phyloP scores from a whole-genome alignment of 2,113 vertebrate species.

The Albula glossodonta region DNA sequence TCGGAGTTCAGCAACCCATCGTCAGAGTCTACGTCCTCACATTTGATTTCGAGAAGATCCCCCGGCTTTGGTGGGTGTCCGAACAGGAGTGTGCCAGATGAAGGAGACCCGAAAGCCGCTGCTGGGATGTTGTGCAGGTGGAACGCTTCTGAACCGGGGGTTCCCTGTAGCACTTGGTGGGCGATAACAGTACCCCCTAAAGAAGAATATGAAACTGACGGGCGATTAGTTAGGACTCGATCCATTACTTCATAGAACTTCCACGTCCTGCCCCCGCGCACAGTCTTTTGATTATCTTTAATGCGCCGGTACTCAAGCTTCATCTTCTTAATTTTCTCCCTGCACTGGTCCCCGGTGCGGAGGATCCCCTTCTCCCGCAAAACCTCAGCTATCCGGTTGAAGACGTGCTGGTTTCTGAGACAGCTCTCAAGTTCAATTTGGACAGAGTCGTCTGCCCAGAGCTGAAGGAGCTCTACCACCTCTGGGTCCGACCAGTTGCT shows the following conservation, averaged over 20 bases:
- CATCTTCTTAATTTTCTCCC: slow-evolving; percentile 93
- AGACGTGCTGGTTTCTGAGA: slow-evolving; percentile 83
- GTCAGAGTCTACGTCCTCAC: slow-evolving; percentile 78
- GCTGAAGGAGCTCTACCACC: slow-evolving; percentile 84
- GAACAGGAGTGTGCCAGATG: slow-evolving; percentile 68
- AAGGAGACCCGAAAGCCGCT: slow-evolving; percentile 56
- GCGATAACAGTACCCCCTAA: slow-evolving; percentile 67
- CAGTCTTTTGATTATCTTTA: slow-evolving; percentile 80
- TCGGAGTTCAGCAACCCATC: slow-evolving; percentile 70
- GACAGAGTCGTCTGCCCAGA: slow-evolving; percentile 83
- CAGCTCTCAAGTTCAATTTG: slow-evolving; percentile 85
- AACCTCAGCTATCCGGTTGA: slow-evolving; percentile 82
- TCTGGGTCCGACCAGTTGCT: slow-evolving; percentile 89
- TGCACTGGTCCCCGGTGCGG: slow-evolving; percentile 81
- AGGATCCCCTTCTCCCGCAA: slow-evolving; percentile 80
- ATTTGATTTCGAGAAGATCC: slow-evolving; percentile 79
- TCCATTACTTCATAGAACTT: slow-evolving; percentile 91
- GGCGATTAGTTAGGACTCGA: slow-evolving; percentile 78
- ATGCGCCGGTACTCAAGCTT: slow-evolving; percentile 87
- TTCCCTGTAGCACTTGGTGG: slow-evolving; percentile 72
- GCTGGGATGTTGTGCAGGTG: slow-evolving; percentile 52
- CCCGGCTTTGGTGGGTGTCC: slow-evolving; percentile 69
- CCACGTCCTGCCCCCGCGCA: slow-evolving; percentile 74
- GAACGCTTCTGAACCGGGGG: slow-evolving; percentile 61
- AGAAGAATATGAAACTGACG: slow-evolving; percentile 73